A percentile compares a stretch with the other conserved stretches of the same genome.
phyloP scores from a whole-genome alignment of 2,113 vertebrate genomes.

The Ovibos moschatus region DNA sequence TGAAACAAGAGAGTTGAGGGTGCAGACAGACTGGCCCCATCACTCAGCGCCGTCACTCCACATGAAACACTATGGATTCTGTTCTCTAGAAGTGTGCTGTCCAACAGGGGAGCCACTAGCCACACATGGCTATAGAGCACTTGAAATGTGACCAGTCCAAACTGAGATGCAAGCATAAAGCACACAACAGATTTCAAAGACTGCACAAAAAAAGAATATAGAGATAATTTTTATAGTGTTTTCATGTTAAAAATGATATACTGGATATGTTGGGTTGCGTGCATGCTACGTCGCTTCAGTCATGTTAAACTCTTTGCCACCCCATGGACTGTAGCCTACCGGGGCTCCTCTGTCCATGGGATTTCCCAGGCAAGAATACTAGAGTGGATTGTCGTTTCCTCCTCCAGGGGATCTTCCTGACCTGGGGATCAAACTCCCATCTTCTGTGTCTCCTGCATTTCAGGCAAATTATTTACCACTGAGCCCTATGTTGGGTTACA shows the following conservation, averaged over 20 bases:
- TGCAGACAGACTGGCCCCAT: background rate
- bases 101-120: too few species aligned
- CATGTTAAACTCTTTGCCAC: background rate
- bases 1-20: background rate
- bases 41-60: accelerated
- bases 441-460: background rate
- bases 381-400: background rate
- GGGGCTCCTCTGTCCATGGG: background rate
- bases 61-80: accelerated
- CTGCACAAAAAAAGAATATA: background rate
- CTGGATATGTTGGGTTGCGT: background rate
- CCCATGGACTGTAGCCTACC: background rate
- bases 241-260: background rate
- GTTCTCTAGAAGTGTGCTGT: background rate
- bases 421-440: accelerated
- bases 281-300: background rate
- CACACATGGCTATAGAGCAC: background rate
- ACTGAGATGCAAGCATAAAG: background rate
- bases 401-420: background rate
- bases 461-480: background rate
- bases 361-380: background rate
- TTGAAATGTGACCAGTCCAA: background rate
- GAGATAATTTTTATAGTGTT: background rate
- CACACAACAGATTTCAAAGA: background rate
- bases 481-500: background rate